Evolutionary conservation across 2,888 invertebrate genomes (phyloP).

Genomic region (Balanococcus diminutus): DNA sequence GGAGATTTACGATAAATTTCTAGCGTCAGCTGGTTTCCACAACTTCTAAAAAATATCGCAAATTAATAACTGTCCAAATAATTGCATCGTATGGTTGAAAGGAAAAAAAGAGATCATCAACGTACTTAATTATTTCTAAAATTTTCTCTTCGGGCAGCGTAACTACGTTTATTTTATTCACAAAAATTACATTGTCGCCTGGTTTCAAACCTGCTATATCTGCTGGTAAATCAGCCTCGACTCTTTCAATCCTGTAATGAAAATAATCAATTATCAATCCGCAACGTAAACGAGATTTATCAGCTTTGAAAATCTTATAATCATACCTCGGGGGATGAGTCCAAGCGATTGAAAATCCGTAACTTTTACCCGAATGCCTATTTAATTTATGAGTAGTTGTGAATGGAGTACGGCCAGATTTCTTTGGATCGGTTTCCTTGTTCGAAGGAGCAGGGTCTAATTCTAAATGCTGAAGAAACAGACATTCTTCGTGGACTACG

Average conservation of each 20-base stretch:
- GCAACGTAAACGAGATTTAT: neutral
- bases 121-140: conserved; percentile 70
- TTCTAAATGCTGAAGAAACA: conserved; percentile 74
- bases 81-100: neutral
- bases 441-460: conserved; percentile 77
- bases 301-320: neutral
- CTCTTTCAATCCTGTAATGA: conserved; percentile 72
- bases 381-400: conserved; percentile 74
- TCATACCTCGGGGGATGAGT: conserved; percentile 75
- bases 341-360: conserved; percentile 88
- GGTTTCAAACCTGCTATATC: conserved; percentile 82
- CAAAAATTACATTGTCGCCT: conserved; percentile 87
- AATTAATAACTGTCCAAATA: neutral
- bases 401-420: conserved; percentile 80
- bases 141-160: conserved; percentile 76
- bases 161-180: conserved; percentile 85
- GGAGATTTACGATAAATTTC: conserved; percentile 74
- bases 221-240: conserved; percentile 80
- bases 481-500: conserved; percentile 73
- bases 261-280: neutral
- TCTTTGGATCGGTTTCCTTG: conserved; percentile 64
- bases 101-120: neutral
- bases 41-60: conserved; percentile 65
- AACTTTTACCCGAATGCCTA: conserved; percentile 66
- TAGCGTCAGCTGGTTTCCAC: conserved; percentile 72